Percentiles rank a stretch among this genome's conserved stretches.
These are phyloP conservation scores for Leuciscus waleckii DNA, from an alignment of 2,797 vertebrate genomes.

Conservation along the genomic window DNA sequence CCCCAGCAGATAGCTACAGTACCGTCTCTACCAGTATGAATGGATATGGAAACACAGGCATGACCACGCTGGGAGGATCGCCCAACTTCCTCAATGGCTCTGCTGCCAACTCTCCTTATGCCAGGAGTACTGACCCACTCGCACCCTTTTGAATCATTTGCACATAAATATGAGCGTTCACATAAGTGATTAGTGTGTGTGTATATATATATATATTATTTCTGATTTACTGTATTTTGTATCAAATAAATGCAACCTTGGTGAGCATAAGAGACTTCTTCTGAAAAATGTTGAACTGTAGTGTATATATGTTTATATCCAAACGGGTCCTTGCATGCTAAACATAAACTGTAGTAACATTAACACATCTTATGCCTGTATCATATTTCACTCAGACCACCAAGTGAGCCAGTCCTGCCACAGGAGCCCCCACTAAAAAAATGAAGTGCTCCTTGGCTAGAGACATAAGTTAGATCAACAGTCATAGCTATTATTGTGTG, in stretches of 20 bases:
- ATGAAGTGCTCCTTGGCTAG: background rate
- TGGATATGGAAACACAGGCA: conserved; percentile 90
- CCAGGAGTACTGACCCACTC: conserved; percentile 82
- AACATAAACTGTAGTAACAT: conserved; percentile 18
- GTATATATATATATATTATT: background rate
- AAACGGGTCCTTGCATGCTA: background rate
- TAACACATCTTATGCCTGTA: background rate
- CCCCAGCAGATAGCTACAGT: conserved; percentile 97
- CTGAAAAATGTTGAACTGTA: background rate
- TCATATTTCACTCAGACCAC: conserved; percentile 18
- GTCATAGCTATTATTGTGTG: conserved; percentile 68
- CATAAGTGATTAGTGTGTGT: background rate
- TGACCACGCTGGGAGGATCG: conserved; percentile 96
- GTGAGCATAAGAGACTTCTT: background rate
- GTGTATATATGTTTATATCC: background rate
- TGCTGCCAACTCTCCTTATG: conserved; percentile 98
- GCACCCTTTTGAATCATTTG: background rate
- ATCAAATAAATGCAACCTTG: background rate
- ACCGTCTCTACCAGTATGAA: conserved; percentile 98
- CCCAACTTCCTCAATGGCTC: conserved; percentile 98
- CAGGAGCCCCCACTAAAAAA: background rate
- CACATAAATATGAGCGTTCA: background rate
- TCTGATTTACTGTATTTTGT: background rate
- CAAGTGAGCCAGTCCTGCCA: conserved; percentile 4
- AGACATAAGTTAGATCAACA: background rate